Conservation (phyloP, 2,888 invertebrate species). For the Amblyteles armatorius region DNA sequence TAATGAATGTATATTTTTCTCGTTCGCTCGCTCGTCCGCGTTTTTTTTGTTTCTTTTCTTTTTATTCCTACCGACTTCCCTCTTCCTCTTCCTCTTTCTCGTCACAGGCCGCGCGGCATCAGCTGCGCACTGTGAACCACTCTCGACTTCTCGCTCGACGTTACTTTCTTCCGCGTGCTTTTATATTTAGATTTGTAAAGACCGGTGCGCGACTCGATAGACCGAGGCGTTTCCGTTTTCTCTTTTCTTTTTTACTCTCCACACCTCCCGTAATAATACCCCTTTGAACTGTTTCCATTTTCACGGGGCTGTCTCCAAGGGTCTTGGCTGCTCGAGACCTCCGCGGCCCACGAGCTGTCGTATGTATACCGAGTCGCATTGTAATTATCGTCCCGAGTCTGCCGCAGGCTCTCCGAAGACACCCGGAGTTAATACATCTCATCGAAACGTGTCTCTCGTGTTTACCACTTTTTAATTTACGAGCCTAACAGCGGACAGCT, state of each 20-base stretch:
- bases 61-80: conserved; percentile 45
- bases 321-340: conserved; percentile 54
- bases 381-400: conserved; percentile 46
- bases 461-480: conserved; percentile 60
- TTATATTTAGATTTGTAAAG: conserved; percentile 66
- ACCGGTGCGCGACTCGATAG: conserved; percentile 50
- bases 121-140: conserved; percentile 12
- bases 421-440: conserved; percentile 59
- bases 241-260: conserved; percentile 21
- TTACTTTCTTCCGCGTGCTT: conserved; percentile 49
- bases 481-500: conserved; percentile 28
- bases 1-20: conserved; percentile 70
- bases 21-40: conserved; percentile 33
- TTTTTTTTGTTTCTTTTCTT: not conserved
- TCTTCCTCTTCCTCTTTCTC: conserved; percentile 26
- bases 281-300: conserved; percentile 43
- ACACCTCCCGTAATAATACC: not conserved
- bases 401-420: conserved; percentile 13
- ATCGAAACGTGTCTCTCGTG: conserved; percentile 44
- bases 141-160: conserved; percentile 11
- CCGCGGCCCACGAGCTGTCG: not conserved
- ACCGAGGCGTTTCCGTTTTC: conserved; percentile 43
- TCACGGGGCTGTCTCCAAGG: conserved; percentile 57
- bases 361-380: conserved; percentile 38
- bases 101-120: conserved; percentile 6